Base-by-base conservation (phyloP, 1,140 invertebrate species). In the Pseudomyrmex flavicornis region DNA sequence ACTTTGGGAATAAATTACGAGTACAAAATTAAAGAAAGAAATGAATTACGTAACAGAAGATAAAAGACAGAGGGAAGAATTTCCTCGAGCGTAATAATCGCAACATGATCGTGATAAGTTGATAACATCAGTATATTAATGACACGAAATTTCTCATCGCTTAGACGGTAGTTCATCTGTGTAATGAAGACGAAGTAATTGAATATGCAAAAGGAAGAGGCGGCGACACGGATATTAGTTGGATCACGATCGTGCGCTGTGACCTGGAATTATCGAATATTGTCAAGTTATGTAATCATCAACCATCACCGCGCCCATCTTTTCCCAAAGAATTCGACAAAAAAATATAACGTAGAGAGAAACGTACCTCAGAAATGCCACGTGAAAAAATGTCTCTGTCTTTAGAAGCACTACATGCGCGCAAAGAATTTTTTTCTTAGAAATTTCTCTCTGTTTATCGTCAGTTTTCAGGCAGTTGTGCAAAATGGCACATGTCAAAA, bases 251-350 rank as follows among this genome's bases (percentile, higher is more conserved):
- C n/a, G 9, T 62, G 59, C 17, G n/a, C 20, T 35, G 44, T 77
- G 73, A 83, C 84, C 85, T 73, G 85, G 65, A 87, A 86, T 76
- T 63, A 76, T 75, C 44, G 63, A 76, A 65, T 44, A 74, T 46
- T 72, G 1, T 35, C 15, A 22, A 20, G 44, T 58, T 63, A 85
- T 26, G 17, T 65, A 58, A 84, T 85, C 8, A 46, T 63, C 54
- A 22, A 48, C 13, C 8, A 62, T 7, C 12, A 46, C 12, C 15
- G 44, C 48, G 17, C 17, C 17, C 17, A 17, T 17, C 2, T 26
- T 26, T 26, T 26, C 26, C 54, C 17, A 54, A 79, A 17, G 46
- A 85, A 72, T 17, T 17, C 56, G 26, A 0, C 3, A 17, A 66
- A 54, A 65, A 58, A 26, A 26, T 26, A 35, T 66, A 22, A 17